phyloP scores from a whole-genome alignment of 35 echinoderm and acorn worm genomes.

The Eucidaris tribuloides region DNA sequence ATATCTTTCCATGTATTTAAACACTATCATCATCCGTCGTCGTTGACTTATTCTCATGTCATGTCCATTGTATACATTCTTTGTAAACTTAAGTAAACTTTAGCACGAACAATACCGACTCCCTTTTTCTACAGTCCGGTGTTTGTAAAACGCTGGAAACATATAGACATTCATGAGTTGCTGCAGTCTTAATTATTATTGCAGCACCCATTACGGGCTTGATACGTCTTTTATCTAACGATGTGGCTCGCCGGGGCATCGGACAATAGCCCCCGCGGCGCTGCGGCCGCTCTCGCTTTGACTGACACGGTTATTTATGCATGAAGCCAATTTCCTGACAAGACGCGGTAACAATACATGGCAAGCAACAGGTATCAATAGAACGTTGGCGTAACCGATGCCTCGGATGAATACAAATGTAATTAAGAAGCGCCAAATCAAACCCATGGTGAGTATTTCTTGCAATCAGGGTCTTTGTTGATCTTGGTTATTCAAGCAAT shows the following conservation, averaged over 20 bases:
- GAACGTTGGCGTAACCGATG: neutral
- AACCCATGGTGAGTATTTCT: neutral
- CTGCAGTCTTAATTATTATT: conserved; percentile 7
- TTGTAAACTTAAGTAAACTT: too few species aligned
- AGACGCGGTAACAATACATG: neutral
- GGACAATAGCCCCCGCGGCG: conserved; percentile 11
- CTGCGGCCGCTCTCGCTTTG: conserved; percentile 4
- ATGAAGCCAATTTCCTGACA: conserved; percentile 27
- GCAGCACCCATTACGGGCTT: neutral
- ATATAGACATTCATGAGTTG: neutral
- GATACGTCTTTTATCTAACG: neutral
- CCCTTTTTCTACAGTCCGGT: too few species aligned
- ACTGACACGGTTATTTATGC: conserved; percentile 30
- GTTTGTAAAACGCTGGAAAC: too few species aligned
- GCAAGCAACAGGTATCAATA: conserved; percentile 29
- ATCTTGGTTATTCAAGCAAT: conserved; percentile 25
- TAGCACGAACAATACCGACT: too few species aligned
- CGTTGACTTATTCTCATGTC: too few species aligned
- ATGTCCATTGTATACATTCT: too few species aligned
- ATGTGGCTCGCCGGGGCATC: neutral
- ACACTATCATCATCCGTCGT: too few species aligned
- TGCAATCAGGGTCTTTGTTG: neutral
- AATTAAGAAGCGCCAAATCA: conserved; percentile 18
- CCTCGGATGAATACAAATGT: conserved; percentile 24
- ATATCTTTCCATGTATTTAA: too few species aligned